These are phyloP conservation scores for Drosophila villosipedis DNA, from an alignment of 2,888 invertebrate species.

Conservation along the genomic window DNA sequence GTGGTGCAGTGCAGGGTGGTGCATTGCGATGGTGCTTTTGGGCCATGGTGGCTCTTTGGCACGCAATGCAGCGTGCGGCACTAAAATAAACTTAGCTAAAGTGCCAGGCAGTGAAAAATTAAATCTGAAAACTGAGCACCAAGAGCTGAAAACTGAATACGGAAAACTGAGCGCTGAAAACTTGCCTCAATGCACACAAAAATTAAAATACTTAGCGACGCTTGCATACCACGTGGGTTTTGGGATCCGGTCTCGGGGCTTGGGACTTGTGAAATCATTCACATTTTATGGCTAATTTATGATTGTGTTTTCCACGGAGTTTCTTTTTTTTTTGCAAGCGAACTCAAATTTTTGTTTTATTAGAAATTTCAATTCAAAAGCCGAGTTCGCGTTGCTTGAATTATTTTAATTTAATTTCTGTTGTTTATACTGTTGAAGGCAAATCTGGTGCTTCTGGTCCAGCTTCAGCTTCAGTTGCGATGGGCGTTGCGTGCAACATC, in stretches of 20 bases:
- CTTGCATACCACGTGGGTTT: slow-evolving; percentile 61
- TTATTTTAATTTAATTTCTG: slow-evolving; percentile 55
- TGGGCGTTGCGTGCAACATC: slow-evolving; percentile 33
- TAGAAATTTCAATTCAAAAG: slow-evolving; percentile 49
- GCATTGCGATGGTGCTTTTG: slow-evolving; percentile 14
- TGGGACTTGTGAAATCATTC: slow-evolving; percentile 25
- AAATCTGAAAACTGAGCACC: slow-evolving; percentile 28
- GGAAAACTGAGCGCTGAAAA: slow-evolving; percentile 38
- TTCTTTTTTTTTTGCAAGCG: slow-evolving; percentile 7
- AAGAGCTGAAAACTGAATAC: slow-evolving; percentile 29
- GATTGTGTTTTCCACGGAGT: slow-evolving; percentile 47
- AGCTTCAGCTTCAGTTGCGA: slow-evolving; percentile 8
- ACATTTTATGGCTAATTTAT: slow-evolving; percentile 72
- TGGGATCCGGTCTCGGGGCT: not conserved
- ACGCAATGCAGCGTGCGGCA: slow-evolving; percentile 69
- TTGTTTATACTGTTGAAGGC: slow-evolving; percentile 37
- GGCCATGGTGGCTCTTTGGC: slow-evolving; percentile 52
- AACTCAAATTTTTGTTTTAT: slow-evolving; percentile 6
- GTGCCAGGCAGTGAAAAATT: slow-evolving; percentile 31
- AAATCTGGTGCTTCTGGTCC: not conserved
- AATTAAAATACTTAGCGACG: slow-evolving; percentile 73
- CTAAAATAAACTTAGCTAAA: slow-evolving; percentile 70
- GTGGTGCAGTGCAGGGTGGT: slow-evolving; percentile 2
- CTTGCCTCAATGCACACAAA: slow-evolving; percentile 68
- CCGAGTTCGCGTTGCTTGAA: slow-evolving; percentile 22